Evolutionary conservation across 1,140 invertebrate genomes (phyloP).

Genomic region (Pogonognathellus flavescens): DNA sequence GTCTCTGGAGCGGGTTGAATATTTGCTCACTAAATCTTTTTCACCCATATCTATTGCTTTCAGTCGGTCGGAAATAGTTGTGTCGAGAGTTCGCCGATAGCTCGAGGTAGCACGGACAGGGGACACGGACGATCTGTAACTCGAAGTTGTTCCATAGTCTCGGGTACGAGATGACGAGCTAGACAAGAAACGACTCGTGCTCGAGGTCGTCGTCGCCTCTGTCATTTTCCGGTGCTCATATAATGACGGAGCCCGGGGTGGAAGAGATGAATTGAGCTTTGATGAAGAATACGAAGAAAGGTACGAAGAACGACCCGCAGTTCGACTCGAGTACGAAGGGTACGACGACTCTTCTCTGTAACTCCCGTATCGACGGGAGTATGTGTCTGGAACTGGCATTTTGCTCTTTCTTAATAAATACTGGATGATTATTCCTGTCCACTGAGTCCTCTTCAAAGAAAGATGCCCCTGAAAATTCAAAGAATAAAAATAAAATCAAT

Average conservation of each 20-base stretch:
- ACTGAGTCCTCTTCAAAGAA: background rate
- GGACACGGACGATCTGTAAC: slow-evolving; percentile 59
- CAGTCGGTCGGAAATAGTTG: slow-evolving; percentile 59
- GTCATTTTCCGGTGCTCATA: slow-evolving; percentile 60
- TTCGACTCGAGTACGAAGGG: slow-evolving; percentile 52
- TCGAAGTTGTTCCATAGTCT: slow-evolving; percentile 23
- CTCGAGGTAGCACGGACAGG: slow-evolving; percentile 56
- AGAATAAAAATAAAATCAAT: background rate
- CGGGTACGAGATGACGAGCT: slow-evolving; percentile 22
- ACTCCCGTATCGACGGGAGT: slow-evolving; percentile 50
- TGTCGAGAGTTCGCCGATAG: slow-evolving; percentile 54
- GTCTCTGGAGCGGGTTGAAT: slow-evolving; percentile 47
- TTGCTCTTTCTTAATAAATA: background rate
- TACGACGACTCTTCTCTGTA: slow-evolving; percentile 61
- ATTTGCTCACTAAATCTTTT: slow-evolving; percentile 53
- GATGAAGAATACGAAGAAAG: slow-evolving; percentile 58
- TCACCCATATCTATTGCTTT: slow-evolving; percentile 58
- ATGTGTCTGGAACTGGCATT: slow-evolving; percentile 66
- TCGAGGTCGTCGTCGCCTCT: slow-evolving; percentile 50
- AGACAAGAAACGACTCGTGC: slow-evolving; percentile 52
- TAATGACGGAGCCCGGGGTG: slow-evolving; percentile 62
- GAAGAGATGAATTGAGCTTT: slow-evolving; percentile 60
- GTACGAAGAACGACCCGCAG: slow-evolving; percentile 48
- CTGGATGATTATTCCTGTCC: background rate
- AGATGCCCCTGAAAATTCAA: background rate